Evolutionary conservation across 2,888 invertebrate species (phyloP).

Genomic region (Aproaerema taeniolella): DNA sequence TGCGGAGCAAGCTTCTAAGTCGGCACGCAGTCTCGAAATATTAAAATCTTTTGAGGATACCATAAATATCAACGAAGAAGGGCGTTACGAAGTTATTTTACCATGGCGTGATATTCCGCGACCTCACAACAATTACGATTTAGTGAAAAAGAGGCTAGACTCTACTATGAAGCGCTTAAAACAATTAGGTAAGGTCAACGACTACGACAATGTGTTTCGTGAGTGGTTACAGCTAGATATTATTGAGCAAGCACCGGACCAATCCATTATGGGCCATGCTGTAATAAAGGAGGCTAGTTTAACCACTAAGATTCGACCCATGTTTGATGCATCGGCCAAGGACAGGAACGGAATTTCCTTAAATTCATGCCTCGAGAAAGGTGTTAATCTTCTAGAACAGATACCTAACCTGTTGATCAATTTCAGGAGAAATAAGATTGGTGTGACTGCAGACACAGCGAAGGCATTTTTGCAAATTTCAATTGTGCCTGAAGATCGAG

Average conservation of each 20-base stretch:
- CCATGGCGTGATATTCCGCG: background rate
- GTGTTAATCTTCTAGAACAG: background rate
- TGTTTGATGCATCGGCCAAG: slow-evolving; percentile 8
- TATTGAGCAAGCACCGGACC: background rate
- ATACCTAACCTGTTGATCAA: slow-evolving; percentile 1
- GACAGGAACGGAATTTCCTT: slow-evolving; percentile 1
- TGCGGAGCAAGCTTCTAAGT: background rate
- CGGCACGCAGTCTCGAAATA: too few species aligned
- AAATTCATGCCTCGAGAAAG: slow-evolving; percentile 2
- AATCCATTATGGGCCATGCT: slow-evolving; percentile 3
- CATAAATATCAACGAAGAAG: background rate
- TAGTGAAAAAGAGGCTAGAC: background rate
- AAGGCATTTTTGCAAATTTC: slow-evolving; percentile 6
- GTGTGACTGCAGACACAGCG: slow-evolving; percentile 5
- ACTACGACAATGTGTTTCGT: background rate
- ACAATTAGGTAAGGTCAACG: background rate
- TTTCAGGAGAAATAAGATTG: background rate
- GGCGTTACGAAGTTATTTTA: slow-evolving; percentile 1
- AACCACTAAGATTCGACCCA: slow-evolving; percentile 2
- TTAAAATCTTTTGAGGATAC: slow-evolving; percentile 1
- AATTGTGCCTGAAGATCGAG: too few species aligned
- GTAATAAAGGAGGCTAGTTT: slow-evolving; percentile 2
- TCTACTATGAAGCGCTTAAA: background rate
- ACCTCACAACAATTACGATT: background rate
- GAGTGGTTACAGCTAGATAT: background rate